Evolutionary conservation across 2,113 vertebrate species (phyloP).

Genomic region (Cacatua alba): DNA sequence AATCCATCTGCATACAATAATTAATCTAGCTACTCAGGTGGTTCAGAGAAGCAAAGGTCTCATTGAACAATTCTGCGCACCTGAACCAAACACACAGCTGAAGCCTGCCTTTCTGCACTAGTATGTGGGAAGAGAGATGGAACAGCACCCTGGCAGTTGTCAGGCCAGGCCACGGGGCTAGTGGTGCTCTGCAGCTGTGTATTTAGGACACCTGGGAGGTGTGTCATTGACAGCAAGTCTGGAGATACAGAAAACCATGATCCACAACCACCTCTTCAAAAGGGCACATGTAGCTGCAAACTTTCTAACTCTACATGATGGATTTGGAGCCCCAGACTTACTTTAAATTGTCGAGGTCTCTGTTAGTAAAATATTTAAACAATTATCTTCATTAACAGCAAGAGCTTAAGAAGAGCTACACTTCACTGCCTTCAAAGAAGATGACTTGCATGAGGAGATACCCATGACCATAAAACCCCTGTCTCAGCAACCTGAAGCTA

Average conservation of each 20-base stretch:
- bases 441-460: not conserved
- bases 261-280: not conserved
- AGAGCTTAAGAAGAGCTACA: not conserved
- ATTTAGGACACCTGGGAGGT: not conserved
- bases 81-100: not conserved
- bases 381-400: not conserved
- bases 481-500: not conserved
- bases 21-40: not conserved
- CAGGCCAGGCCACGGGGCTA: not conserved
- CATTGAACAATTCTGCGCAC: not conserved
- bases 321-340: not conserved
- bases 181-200: not conserved
- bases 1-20: not conserved
- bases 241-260: not conserved
- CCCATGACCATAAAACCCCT: not conserved
- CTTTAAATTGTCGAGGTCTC: not conserved
- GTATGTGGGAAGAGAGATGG: not conserved
- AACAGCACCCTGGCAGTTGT: not conserved
- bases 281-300: not conserved
- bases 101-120: not conserved
- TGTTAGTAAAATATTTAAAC: not conserved
- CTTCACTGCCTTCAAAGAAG: not conserved
- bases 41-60: not conserved
- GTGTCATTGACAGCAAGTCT: not conserved
- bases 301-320: not conserved